Evolutionary conservation across 2,797 vertebrate species (phyloP), one percentile per base, ranked within the genome.

Genomic region (Crenichthys baileyi): DNA sequence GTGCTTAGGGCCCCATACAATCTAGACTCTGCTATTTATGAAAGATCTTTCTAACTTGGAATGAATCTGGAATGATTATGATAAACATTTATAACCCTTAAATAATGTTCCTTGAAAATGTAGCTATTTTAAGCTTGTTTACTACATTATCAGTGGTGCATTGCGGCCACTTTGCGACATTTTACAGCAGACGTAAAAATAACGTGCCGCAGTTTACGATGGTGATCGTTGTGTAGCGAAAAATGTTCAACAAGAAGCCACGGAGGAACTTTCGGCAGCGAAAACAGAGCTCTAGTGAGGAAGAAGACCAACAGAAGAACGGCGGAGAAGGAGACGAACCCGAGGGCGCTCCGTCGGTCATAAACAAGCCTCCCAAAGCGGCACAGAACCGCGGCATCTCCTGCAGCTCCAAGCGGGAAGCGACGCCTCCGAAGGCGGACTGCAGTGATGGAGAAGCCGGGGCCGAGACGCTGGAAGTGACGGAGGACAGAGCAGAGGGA

Each of bases 231-330:
- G 5, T 44, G 16, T n/a, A 1, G 2, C n/a, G 18, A 3, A 61
- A 83, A 31, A 96, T 96, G 96, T 97, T 97, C 46, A 96, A 92
- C 29, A 96, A 94, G 83, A 96, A 94, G 70, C 83, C 93, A 0
- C 90, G 93, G 12, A 92, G 96, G 70, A 95, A 94, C 81, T 94
- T 97, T 83, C 90, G 96, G 1, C 95, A 94, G 81, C 93, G 96
- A 72, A 95, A 90, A 83, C 83, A 85, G 0, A 90, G 92, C 24
- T 96, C 96, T 4, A 96, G 95, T 2, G 96, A 95, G 2, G 96
- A 96, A 8, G 96, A 96, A 70, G 92, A 94, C 0, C 87, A 89
- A 26, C 72, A 72, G 12, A 82, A 77, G 50, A 81, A 71, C n/a
- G 56, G 7, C 0, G 81, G 8, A 26, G 73, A 77, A 22, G 74